A percentile compares a stretch with the other conserved stretches of the same genome.
Evolutionary conservation across 2,888 invertebrate genomes (phyloP).

Genomic region (Scaptomyza caliginosa): DNA sequence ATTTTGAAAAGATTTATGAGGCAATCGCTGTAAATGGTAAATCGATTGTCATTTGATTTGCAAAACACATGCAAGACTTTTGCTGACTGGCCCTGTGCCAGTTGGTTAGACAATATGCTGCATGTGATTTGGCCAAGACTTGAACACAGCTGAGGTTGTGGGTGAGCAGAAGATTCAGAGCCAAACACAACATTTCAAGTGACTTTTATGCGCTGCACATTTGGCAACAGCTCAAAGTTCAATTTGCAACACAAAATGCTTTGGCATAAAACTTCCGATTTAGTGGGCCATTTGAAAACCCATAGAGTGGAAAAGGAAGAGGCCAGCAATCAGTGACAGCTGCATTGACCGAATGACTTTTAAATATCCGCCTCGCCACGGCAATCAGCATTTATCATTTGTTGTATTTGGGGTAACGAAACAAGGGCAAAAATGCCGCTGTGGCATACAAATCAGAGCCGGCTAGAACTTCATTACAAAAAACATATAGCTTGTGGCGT

Average conservation of each 20-base stretch:
- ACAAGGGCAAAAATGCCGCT: constrained; percentile 15
- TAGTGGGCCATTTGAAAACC: constrained; percentile 46
- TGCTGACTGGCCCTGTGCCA: constrained; percentile 62
- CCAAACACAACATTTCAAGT: constrained; percentile 41
- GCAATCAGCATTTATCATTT: constrained; percentile 54
- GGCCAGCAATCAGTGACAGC: constrained; percentile 77
- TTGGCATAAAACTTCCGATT: constrained; percentile 69
- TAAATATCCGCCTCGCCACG: constrained; percentile 49
- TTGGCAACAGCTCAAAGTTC: constrained; percentile 69
- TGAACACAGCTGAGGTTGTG: constrained; percentile 2
- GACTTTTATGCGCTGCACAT: constrained; percentile 62
- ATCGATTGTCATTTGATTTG: constrained; percentile 70
- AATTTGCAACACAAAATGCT: constrained; percentile 66
- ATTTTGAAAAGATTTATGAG: constrained; percentile 61
- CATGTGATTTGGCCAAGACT: constrained; percentile 54
- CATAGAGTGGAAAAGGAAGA: background rate
- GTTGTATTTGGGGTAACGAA: constrained; percentile 28
- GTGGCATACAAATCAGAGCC: constrained; percentile 49
- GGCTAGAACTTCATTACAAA: constrained; percentile 38
- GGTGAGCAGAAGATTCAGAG: background rate
- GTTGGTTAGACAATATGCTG: constrained; percentile 51
- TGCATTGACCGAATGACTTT: constrained; percentile 66
- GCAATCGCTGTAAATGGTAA: constrained; percentile 44
- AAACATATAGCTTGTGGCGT: constrained; percentile 2
- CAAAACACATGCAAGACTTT: constrained; percentile 40